Percentiles rank a stretch among this genome's conserved stretches.
Conservation (phyloP, 1,140 invertebrate species). For the Drosophila guanche region DNA sequence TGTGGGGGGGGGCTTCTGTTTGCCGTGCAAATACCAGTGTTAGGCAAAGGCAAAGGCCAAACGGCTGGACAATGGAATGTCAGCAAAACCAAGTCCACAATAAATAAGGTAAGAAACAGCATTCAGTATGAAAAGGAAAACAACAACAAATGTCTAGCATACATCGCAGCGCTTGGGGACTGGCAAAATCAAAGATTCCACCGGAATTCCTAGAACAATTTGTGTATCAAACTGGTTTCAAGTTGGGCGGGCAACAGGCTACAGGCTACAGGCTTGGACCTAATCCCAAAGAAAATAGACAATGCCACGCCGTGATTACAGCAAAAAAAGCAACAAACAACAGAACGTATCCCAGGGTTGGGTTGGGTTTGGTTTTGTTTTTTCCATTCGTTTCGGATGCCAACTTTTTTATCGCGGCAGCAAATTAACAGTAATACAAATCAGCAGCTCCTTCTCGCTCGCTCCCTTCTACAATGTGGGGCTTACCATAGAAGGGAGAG, state of each 20-base stretch:
- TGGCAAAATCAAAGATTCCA: slow-evolving; percentile 2
- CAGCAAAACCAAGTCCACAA: slow-evolving; percentile 46
- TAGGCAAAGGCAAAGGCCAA: slow-evolving; percentile 18
- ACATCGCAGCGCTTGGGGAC: slow-evolving; percentile 9
- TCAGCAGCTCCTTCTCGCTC: background rate
- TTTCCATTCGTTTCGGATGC: too few relatives aligned
- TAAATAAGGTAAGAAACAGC: slow-evolving; percentile 62
- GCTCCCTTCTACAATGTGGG: too few relatives aligned
- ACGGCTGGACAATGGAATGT: slow-evolving; percentile 4
- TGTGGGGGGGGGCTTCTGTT: slow-evolving; percentile 21
- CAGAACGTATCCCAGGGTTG: too few relatives aligned
- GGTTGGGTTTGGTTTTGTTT: too few relatives aligned
- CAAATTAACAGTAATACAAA: slow-evolving; percentile 1
- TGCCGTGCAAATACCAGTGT: slow-evolving; percentile 27
- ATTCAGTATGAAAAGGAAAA: slow-evolving; percentile 6
- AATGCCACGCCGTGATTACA: too few relatives aligned
- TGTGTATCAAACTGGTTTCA: too few relatives aligned
- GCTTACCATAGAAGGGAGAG: too few relatives aligned
- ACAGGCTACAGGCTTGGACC: background rate
- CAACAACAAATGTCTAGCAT: slow-evolving; percentile 15
- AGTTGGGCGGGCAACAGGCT: slow-evolving; percentile 6
- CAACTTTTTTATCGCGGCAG: too few relatives aligned
- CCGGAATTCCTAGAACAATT: too few relatives aligned
- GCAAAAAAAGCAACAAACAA: background rate
- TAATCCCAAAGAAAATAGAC: too few relatives aligned